These are phyloP conservation scores for Chloroclysta siterata DNA, from an alignment of 2,888 invertebrate species.

Conservation along the genomic window DNA sequence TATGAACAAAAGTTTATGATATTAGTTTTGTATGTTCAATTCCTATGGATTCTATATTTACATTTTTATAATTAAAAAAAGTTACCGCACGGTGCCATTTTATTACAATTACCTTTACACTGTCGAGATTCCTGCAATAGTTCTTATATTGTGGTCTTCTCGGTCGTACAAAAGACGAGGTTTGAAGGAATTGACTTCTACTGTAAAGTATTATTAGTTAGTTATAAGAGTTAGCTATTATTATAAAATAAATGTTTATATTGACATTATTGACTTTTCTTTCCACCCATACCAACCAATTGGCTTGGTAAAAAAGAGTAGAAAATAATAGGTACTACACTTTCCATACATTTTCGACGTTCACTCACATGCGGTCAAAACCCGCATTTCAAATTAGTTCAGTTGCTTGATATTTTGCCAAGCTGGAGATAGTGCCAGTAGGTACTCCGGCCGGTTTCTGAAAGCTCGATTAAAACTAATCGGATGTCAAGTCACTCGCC, in stretches of 20 bases:
- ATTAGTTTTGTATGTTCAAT: not conserved
- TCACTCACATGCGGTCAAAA: too few species aligned
- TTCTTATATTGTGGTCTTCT: not conserved
- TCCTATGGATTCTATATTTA: not conserved
- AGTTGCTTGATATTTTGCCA: too few species aligned
- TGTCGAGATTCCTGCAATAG: not conserved
- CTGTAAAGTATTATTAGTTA: constrained; percentile 39
- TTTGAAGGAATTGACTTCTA: constrained; percentile 33
- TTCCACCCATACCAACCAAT: not conserved
- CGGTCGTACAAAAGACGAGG: not conserved
- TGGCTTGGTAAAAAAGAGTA: not conserved
- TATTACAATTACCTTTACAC: not conserved
- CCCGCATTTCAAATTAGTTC: too few species aligned
- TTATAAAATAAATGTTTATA: constrained; percentile 20
- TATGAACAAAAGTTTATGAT: too few species aligned
- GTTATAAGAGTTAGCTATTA: constrained; percentile 17
- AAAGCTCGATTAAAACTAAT: too few species aligned
- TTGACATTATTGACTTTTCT: not conserved
- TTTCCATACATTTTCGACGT: too few species aligned
- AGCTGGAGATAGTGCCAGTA: too few species aligned
- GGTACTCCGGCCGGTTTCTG: too few species aligned
- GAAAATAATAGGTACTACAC: too few species aligned
- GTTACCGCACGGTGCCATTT: constrained; percentile 35
- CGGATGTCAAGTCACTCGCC: too few species aligned
- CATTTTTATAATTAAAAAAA: constrained; percentile 10